Evolutionary conservation across 1,140 invertebrate genomes (phyloP).

Genomic region (Ceratosolen solmsi): DNA sequence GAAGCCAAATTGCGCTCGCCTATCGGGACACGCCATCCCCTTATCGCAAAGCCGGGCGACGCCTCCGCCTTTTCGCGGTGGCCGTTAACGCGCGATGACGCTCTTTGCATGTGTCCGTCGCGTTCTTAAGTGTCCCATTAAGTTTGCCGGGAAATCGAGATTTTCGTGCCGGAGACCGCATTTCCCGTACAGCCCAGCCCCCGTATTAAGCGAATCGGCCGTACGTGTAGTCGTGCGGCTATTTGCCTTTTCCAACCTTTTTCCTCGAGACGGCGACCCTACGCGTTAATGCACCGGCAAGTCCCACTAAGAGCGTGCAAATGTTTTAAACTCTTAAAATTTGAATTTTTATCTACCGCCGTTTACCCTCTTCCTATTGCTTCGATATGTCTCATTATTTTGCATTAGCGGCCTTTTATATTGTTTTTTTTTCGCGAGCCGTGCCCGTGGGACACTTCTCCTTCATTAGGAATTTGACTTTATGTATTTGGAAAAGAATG

Average conservation of each 20-base stretch:
- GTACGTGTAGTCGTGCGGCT: background rate
- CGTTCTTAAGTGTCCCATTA: background rate
- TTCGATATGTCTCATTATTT: constrained; percentile 18
- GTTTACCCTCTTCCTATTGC: constrained; percentile 1
- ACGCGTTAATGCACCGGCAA: constrained; percentile 1
- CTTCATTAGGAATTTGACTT: constrained; percentile 15
- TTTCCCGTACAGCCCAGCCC: background rate
- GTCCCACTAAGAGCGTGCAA: background rate
- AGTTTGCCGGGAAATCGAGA: constrained; percentile 28
- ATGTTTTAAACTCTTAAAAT: constrained; percentile 14
- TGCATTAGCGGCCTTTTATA: background rate
- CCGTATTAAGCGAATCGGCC: background rate
- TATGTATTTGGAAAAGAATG: background rate
- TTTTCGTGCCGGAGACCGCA: constrained; percentile 33
- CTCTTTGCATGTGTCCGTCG: constrained; percentile 38
- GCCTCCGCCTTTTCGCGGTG: background rate
- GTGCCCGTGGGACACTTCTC: background rate
- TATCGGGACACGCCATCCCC: constrained; percentile 21
- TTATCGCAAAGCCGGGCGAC: background rate
- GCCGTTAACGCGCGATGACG: constrained; percentile 36
- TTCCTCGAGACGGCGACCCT: background rate
- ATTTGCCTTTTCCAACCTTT: background rate
- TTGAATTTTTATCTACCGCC: constrained; percentile 37
- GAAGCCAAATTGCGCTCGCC: constrained; percentile 48
- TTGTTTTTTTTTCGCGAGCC: background rate